A percentile compares a stretch with the other conserved stretches of the same genome.
phyloP scores from a whole-genome alignment of 2,113 vertebrate genomes.

The Acrocephalus kingi region DNA sequence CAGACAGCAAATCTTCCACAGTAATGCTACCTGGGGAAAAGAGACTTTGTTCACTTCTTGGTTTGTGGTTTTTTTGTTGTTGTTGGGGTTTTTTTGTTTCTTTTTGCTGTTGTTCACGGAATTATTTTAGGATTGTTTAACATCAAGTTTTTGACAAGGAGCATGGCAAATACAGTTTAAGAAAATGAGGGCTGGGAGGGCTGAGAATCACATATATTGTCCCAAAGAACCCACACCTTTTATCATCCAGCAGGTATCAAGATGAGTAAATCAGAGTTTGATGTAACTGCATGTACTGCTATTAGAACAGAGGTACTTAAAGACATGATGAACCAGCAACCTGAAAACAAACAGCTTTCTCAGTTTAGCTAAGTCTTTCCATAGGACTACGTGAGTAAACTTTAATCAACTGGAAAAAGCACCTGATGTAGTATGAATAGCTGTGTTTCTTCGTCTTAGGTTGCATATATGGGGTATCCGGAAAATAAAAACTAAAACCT shows the following conservation, averaged over 20 bases:
- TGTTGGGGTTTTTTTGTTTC: background rate
- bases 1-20: constrained; percentile 85
- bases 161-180: background rate
- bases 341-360: no score
- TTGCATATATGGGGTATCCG: background rate
- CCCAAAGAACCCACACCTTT: background rate
- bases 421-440: no score
- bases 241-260: background rate
- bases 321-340: background rate
- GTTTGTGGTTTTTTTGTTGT: background rate
- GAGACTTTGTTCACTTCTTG: background rate
- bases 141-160: background rate
- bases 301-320: background rate
- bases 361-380: no score
- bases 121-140: background rate
- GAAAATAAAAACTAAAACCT: background rate
- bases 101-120: background rate
- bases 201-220: background rate
- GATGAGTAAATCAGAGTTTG: background rate
- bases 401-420: no score
- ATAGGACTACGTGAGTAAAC: no score
- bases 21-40: constrained; percentile 84
- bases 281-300: background rate
- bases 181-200: background rate
- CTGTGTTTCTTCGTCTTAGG: no score